These are phyloP conservation scores for Diplazon laetatorius DNA, from an alignment of 2,888 invertebrate species.

Conservation along the genomic window DNA sequence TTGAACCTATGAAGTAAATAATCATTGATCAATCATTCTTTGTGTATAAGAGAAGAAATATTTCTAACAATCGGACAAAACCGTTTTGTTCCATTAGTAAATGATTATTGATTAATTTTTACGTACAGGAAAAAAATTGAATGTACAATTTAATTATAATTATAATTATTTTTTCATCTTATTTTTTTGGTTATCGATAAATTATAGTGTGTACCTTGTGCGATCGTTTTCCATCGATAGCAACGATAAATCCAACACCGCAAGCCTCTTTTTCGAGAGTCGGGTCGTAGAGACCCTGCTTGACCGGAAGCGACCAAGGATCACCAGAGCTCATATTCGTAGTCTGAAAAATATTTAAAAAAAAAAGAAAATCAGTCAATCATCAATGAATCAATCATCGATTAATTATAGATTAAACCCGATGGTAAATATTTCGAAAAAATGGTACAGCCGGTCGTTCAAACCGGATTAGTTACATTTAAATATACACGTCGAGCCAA, in stretches of 20 bases:
- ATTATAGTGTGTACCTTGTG: constrained; percentile 90
- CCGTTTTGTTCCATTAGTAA: too few relatives aligned
- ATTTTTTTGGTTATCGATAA: not conserved
- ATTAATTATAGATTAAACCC: constrained; percentile 4
- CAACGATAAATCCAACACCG: constrained; percentile 99
- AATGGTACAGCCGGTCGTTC: not conserved
- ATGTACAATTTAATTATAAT: too few relatives aligned
- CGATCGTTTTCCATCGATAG: constrained; percentile 96
- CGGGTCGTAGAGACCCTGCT: constrained; percentile 98
- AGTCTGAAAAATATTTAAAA: constrained; percentile 71
- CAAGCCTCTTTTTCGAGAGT: constrained; percentile 98
- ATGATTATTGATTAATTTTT: too few relatives aligned
- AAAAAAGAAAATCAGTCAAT: too few relatives aligned
- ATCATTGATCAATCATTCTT: too few relatives aligned
- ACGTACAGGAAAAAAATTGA: too few relatives aligned
- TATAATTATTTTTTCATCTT: too few relatives aligned
- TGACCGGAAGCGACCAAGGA: constrained; percentile 92
- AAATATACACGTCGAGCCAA: not conserved
- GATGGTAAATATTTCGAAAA: not conserved
- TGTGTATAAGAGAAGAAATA: too few relatives aligned
- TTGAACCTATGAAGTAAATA: too few relatives aligned
- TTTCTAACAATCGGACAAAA: too few relatives aligned
- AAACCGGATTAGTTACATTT: not conserved
- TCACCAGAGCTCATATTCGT: constrained; percentile 84
- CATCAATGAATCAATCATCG: too few relatives aligned